Percentiles rank a stretch among this genome's conserved stretches.
These are phyloP conservation scores for Halcyon smyrnensis DNA, from an alignment of 2,797 vertebrate genomes.

Conservation along the genomic window DNA sequence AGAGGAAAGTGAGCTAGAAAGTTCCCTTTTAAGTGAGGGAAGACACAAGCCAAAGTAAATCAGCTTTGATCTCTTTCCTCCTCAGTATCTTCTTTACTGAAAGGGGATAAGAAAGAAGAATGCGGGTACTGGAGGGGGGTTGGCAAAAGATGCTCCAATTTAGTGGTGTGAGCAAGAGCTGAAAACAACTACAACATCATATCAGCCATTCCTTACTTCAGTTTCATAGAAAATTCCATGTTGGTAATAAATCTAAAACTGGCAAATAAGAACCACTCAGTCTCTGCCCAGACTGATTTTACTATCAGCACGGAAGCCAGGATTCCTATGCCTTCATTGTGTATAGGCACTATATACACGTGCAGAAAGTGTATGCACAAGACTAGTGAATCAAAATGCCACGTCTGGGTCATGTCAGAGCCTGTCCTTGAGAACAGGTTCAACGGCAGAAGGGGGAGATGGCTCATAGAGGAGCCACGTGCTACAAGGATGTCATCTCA, in stretches of 20 bases:
- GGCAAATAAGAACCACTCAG: neutral
- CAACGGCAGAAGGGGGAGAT: neutral
- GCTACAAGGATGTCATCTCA: neutral
- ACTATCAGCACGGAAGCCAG: neutral
- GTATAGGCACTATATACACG: too few species aligned
- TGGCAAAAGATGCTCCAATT: neutral
- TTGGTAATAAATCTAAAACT: neutral
- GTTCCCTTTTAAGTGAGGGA: neutral
- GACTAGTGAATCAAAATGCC: neutral
- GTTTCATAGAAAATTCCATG: neutral
- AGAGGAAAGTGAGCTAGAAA: neutral
- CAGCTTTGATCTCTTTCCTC: neutral
- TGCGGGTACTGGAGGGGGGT: neutral
- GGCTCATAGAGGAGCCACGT: neutral
- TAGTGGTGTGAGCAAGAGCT: neutral
- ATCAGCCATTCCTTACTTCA: neutral
- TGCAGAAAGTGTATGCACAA: neutral
- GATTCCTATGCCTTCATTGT: neutral
- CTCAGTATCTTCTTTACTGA: neutral
- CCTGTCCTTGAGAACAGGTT: neutral
- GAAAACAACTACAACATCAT: neutral
- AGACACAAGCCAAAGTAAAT: neutral
- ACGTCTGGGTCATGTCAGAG: neutral
- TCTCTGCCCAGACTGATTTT: rapidly evolving
- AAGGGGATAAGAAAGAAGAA: neutral